phyloP scores from a whole-genome alignment of 2,888 invertebrate species.

The Cheilosia pagana region DNA sequence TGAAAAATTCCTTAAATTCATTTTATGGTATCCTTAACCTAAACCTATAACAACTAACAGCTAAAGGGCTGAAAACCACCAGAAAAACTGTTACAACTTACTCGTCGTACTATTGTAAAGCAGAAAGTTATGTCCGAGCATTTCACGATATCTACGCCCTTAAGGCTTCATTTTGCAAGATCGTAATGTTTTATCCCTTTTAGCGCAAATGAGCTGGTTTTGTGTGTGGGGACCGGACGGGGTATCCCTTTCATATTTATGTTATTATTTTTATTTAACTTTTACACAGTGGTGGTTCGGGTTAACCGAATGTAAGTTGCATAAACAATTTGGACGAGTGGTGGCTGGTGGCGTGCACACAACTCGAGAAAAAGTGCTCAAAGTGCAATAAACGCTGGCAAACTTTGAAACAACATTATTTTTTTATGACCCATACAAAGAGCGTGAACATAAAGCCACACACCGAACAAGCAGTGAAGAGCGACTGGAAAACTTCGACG shows the following conservation, averaged over 20 bases:
- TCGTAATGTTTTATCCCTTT: slow-evolving; percentile 45
- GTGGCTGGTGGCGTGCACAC: background rate
- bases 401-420: slow-evolving; percentile 41
- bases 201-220: slow-evolving; percentile 42
- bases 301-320: slow-evolving; percentile 33
- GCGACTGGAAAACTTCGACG: slow-evolving; percentile 5
- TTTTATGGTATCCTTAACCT: too few relatives aligned
- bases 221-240: slow-evolving; percentile 18
- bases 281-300: slow-evolving; percentile 6
- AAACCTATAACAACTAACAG: too few relatives aligned
- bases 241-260: slow-evolving; percentile 40
- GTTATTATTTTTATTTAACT: slow-evolving; percentile 28
- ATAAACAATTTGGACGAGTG: slow-evolving; percentile 33
- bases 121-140: slow-evolving; percentile 54
- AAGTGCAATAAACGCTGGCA: slow-evolving; percentile 55
- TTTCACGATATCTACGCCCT: slow-evolving; percentile 37
- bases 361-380: slow-evolving; percentile 2
- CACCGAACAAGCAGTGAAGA: background rate
- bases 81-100: slow-evolving; percentile 23
- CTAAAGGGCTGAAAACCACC: too few relatives aligned
- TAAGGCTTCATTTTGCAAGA: slow-evolving; percentile 42
- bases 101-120: slow-evolving; percentile 44
- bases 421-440: slow-evolving; percentile 42
- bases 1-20: too few relatives aligned
- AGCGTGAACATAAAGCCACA: slow-evolving; percentile 12